These are phyloP conservation scores for Cryptus viduatorius DNA, from an alignment of 2,888 invertebrate genomes.

Conservation along the genomic window DNA sequence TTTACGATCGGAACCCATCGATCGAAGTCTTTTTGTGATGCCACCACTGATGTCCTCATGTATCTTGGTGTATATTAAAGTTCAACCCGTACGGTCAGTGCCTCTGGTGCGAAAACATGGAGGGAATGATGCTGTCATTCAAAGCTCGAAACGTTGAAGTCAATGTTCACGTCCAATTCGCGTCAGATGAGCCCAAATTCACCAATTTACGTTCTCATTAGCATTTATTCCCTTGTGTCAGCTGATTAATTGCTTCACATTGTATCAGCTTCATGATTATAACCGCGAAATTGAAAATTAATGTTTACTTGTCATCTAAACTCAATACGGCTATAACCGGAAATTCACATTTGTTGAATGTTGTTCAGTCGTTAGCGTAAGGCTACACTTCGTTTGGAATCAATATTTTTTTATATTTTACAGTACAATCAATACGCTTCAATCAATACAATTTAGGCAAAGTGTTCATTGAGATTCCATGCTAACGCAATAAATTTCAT, in stretches of 20 bases:
- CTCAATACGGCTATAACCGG: no score
- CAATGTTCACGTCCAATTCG: background rate
- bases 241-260: conserved; percentile 3
- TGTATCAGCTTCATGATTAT: conserved; percentile 9
- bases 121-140: conserved; percentile 33
- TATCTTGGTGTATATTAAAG: background rate
- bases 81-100: background rate
- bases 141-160: background rate
- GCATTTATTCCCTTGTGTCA: background rate
- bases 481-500: no score
- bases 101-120: background rate
- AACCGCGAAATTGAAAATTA: background rate
- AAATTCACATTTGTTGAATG: no score
- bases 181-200: conserved; percentile 7
- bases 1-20: conserved; percentile 33
- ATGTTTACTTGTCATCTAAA: background rate
- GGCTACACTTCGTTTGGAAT: no score
- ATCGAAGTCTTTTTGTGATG: background rate
- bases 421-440: no score
- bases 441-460: no score
- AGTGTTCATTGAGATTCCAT: no score
- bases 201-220: conserved; percentile 9
- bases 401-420: no score
- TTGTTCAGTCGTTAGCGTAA: no score
- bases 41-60: background rate